These are phyloP conservation scores for Myopa tessellatipennis DNA, from an alignment of 2,888 invertebrate genomes.

Conservation along the genomic window DNA sequence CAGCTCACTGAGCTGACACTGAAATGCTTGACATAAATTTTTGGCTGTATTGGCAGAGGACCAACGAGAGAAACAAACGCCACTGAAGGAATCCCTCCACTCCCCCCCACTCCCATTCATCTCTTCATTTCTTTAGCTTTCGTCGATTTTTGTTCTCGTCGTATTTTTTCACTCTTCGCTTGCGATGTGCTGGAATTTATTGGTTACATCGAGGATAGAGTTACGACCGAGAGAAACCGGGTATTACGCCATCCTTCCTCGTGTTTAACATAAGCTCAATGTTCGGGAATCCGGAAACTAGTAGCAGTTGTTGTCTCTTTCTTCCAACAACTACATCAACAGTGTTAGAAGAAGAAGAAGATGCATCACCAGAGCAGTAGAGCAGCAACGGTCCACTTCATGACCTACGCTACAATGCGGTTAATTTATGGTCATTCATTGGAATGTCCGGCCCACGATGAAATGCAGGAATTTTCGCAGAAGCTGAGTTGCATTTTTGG, in stretches of 20 bases:
- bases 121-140: not conserved
- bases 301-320: not conserved
- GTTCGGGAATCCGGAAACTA: not conserved
- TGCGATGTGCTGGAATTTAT: constrained; percentile 26
- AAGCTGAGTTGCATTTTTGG: not conserved
- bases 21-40: constrained; percentile 38
- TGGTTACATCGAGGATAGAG: constrained; percentile 12
- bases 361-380: not conserved
- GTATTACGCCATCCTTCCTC: constrained; percentile 13
- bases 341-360: not conserved
- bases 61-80: not conserved
- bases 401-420: constrained; percentile 25
- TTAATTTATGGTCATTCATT: constrained; percentile 15
- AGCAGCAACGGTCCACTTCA: constrained; percentile 23
- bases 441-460: not conserved
- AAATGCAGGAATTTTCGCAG: not conserved
- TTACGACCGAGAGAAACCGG: not conserved
- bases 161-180: not conserved
- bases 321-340: constrained; percentile 20
- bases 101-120: not conserved
- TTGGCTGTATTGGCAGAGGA: constrained; percentile 27
- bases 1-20: constrained; percentile 30
- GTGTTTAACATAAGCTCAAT: constrained; percentile 2
- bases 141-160: constrained; percentile 6
- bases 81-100: not conserved